A percentile compares a stretch with the other conserved stretches of the same genome.
phyloP scores from a whole-genome alignment of 2,113 vertebrate species.

The Erythrolamprus reginae region DNA sequence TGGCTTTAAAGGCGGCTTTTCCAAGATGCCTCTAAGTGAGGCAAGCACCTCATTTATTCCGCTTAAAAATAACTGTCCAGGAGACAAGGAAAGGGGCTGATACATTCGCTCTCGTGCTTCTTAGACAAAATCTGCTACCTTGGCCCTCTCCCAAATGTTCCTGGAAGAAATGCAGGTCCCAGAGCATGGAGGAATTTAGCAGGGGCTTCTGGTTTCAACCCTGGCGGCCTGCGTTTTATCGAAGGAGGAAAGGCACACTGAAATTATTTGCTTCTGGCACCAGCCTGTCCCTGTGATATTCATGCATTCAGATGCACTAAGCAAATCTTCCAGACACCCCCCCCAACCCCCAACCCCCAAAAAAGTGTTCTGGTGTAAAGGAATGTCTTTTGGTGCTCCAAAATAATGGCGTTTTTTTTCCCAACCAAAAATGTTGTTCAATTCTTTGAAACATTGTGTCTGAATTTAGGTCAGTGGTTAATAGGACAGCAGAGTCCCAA shows the following conservation, averaged over 20 bases:
- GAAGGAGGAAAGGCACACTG: slow-evolving; percentile 55
- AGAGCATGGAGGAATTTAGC: slow-evolving; percentile 48
- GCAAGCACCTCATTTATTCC: slow-evolving; percentile 55
- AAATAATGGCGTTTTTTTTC: slow-evolving; percentile 56
- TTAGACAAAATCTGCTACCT: slow-evolving; percentile 65
- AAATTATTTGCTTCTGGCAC: slow-evolving; percentile 57
- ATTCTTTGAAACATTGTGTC: slow-evolving; percentile 61
- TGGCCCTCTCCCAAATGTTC: slow-evolving; percentile 51
- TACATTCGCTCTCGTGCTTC: slow-evolving; percentile 53
- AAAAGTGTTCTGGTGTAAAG: slow-evolving; percentile 58
- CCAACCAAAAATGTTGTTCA: slow-evolving; percentile 64
- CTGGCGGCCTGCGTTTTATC: slow-evolving; percentile 55
- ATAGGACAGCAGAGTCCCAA: slow-evolving; percentile 32
- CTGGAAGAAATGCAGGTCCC: slow-evolving; percentile 52
- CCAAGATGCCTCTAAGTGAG: slow-evolving; percentile 17
- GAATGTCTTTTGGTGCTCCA: slow-evolving; percentile 61
- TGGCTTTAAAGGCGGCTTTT: slow-evolving; percentile 48
- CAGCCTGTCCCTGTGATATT: slow-evolving; percentile 22
- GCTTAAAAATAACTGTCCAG: slow-evolving; percentile 53
- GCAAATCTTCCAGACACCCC: slow-evolving; percentile 54
- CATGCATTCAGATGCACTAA: slow-evolving; percentile 50
- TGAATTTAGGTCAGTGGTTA: slow-evolving; percentile 51
- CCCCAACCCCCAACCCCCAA: no score
- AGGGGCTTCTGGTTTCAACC: slow-evolving; percentile 58
- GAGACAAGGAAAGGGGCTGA: slow-evolving; percentile 50